phyloP scores from a whole-genome alignment of 1,140 invertebrate species.

The Ylistrum balloti region DNA sequence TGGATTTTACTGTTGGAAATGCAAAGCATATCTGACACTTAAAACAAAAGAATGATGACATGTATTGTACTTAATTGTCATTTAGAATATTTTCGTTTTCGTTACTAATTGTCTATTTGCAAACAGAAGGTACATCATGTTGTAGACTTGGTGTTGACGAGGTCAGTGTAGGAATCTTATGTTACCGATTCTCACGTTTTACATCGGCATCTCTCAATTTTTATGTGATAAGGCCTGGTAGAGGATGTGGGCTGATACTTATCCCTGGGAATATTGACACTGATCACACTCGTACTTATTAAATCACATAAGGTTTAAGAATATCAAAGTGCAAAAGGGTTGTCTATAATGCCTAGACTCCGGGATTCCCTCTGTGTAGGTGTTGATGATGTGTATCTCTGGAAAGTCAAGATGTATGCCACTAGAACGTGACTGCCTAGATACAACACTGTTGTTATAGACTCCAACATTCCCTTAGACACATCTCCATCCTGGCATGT shows the following conservation, averaged over 20 bases:
- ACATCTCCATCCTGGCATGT: conserved; percentile 22
- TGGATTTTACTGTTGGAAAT: no score
- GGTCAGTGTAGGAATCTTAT: not conserved
- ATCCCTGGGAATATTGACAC: not conserved
- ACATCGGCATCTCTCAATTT: not conserved
- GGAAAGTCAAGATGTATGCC: not conserved
- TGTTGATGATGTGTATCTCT: not conserved
- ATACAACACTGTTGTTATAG: not conserved
- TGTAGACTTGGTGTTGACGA: not conserved
- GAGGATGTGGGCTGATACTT: not conserved
- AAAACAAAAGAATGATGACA: no score
- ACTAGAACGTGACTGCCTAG: not conserved
- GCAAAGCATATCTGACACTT: no score
- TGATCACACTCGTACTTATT: not conserved
- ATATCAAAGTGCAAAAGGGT: not conserved
- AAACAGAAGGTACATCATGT: no score
- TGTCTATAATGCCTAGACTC: not conserved
- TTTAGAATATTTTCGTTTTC: no score
- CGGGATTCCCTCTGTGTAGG: not conserved
- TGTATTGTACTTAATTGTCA: no score
- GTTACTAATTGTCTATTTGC: no score
- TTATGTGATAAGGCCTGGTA: not conserved
- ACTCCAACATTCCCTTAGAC: not conserved
- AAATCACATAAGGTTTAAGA: not conserved
- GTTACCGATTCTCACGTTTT: not conserved